These are phyloP conservation scores for Dendronephthya gigantea DNA, from an alignment of 64 coral and sea anemone species.

Conservation along the genomic window DNA sequence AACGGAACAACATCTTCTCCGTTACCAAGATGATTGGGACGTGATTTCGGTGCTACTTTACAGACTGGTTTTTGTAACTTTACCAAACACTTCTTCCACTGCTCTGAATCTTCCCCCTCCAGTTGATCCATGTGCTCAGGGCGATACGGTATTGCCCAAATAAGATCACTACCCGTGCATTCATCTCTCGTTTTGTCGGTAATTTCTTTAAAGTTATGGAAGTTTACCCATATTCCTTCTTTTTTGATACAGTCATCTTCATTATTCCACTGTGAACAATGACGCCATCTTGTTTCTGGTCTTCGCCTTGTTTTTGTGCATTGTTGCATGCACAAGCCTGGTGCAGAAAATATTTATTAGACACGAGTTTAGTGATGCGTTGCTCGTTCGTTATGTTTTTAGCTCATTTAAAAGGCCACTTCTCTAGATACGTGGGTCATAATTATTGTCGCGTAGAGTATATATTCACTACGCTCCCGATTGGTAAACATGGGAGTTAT, in stretches of 20 bases:
- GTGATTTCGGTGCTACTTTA: conserved; percentile 45
- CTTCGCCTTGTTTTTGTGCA: neutral
- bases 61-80: conserved; percentile 55
- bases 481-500: too few species aligned
- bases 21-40: conserved; percentile 95
- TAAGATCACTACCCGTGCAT: neutral
- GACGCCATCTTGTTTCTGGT: neutral
- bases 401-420: too few species aligned
- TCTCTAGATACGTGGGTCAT: too few species aligned
- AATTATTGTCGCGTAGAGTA: too few species aligned
- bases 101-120: neutral
- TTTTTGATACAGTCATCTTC: conserved; percentile 47
- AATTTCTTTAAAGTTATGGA: conserved; percentile 70
- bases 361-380: too few species aligned
- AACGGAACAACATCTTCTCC: conserved; percentile 50
- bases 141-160: conserved; percentile 64
- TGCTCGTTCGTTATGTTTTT: too few species aligned
- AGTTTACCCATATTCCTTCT: conserved; percentile 58
- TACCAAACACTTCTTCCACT: conserved; percentile 54
- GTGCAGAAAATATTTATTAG: neutral
- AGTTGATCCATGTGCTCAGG: neutral
- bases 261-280: conserved; percentile 73
- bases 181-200: neutral
- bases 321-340: conserved; percentile 72
- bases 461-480: too few species aligned